A percentile compares a stretch with the other conserved stretches of the same genome.
phyloP scores from a whole-genome alignment of 30 jellyfish, hydroid and myxozoan species.

The Aurelia sp. region DNA sequence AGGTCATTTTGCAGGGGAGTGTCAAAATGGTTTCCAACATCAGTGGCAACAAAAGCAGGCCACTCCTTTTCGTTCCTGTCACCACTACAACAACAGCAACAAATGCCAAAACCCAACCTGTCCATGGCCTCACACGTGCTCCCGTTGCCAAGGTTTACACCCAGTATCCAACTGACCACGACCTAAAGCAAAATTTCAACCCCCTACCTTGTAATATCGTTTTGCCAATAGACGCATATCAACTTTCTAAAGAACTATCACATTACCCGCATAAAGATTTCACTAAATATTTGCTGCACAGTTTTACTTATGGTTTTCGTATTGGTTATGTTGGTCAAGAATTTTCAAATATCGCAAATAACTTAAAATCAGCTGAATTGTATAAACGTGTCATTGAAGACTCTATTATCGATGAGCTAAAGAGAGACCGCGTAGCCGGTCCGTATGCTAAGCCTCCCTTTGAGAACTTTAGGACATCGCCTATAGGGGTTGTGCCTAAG shows the following conservation, averaged over 20 bases:
- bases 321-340: constrained; percentile 35
- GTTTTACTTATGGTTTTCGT: constrained; percentile 24
- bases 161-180: neutral
- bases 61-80: neutral
- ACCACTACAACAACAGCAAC: neutral
- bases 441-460: constrained; percentile 34
- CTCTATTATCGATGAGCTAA: neutral
- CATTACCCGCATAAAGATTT: neutral
- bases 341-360: neutral
- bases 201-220: constrained; percentile 7
- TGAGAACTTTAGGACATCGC: constrained; percentile 18
- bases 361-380: constrained; percentile 16
- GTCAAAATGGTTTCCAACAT: neutral
- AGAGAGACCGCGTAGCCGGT: constrained; percentile 19
- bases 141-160: neutral
- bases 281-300: neutral
- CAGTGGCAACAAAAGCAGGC: neutral
- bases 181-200: constrained; percentile 12
- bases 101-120: constrained; percentile 1
- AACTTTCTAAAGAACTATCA: neutral
- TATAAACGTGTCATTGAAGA: neutral
- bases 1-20: neutral
- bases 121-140: constrained; percentile 6
- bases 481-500: constrained; percentile 28
- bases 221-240: neutral